Evolutionary conservation across 1,140 invertebrate species (phyloP), one percentile per base, ranked within the genome.

Genomic region (Platyscapa corneri): DNA sequence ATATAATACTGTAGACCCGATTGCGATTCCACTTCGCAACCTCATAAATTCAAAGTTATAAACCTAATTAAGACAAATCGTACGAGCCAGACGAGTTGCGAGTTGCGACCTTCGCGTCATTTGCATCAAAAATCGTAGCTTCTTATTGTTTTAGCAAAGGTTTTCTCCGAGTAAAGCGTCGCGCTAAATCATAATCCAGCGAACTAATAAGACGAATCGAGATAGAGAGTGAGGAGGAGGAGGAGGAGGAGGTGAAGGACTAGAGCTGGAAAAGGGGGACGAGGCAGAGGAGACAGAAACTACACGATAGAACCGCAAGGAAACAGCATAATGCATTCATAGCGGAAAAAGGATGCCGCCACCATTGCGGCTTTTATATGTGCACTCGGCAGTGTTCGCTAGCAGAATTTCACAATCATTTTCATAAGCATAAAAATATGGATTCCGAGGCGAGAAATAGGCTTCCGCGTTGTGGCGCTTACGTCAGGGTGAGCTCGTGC

Each of bases 401-500:
- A 39, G 70, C 70, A 7, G 70, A 42, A 32, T 74, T 74, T 74
- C 70, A 74, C 70, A 74, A 74, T 74, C 70, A 74, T 39, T 74
- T 74, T 74, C 37, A 74, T 42, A 37, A 64, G 49, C 56, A 46
- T 56, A 64, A 65, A 79, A 46, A n/a, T 65, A 30, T 67, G 39
- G 60, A 65, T 65, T 65, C 64, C 60, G 70, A 74, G 37, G n/a
- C 23, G 65, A 70, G 67, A 72, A 70, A 53, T 49, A 37, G 30
- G 82, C 82, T 83, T 83, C 82, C 82, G 82, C 82, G 82, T 80
- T 85, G 77, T 76, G 74, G 56, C n/a, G 60, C 76, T 78, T 84
- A 72, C 83, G 75, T 84, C 83, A 84, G 76, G 42, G 70, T 56
- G 79, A 39, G 64, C 56, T 46, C 42, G 12, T 39, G 64, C 70